Base-by-base conservation (phyloP, 2,797 vertebrate species). In the Silurus aristotelis region DNA sequence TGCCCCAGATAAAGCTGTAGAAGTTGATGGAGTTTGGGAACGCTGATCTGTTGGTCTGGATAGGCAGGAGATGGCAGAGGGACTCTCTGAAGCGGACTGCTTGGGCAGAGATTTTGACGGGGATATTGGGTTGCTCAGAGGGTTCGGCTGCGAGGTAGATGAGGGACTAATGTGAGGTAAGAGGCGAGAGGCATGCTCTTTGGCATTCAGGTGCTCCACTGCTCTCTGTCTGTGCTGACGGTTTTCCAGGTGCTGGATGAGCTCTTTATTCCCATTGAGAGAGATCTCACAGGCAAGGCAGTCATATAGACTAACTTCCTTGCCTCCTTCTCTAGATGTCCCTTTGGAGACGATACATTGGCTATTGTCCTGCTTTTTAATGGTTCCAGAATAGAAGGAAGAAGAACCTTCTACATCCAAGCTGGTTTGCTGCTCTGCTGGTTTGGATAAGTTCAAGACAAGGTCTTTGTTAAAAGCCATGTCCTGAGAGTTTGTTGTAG, bases 181-280 rank as follows among this genome's bases (percentile, higher is more conserved):
- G 97, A 96, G 96, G 97, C 97, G 95, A 96, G 96, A 95, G 97
- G 97, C 98, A 97, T 98, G 98, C 97, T 99, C 98, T 99, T 99
- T 99, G 98, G 98, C 98, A 96, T 99, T 97, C 97, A 95, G 95
- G 96, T 95, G 95, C 94, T 96, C 96, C 95, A 96, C 96, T 95
- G 96, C 96, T 96, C 95, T 96, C 91, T 96, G 96, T 96, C 95
- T 96, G 95, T 97, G 96, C 95, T 95, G 95, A 95, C 95, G 94
- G 91, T 95, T 95, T 94, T 96, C 96, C 90, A 97, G 95, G 94
- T 97, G 96, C 93, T 96, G 95, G 91, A 94, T 93, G 90, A 97
- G 96, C 92, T 95, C 95, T 92, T 96, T 95, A 89, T 96, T 95
- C 93, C 96, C 96, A 85, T 93, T 94, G 89, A 97, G 94, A 90